Evolutionary conservation across 2,113 vertebrate genomes (phyloP), one percentile per base, ranked within the genome.

Genomic region (Misgurnus anguillicaudatus): DNA sequence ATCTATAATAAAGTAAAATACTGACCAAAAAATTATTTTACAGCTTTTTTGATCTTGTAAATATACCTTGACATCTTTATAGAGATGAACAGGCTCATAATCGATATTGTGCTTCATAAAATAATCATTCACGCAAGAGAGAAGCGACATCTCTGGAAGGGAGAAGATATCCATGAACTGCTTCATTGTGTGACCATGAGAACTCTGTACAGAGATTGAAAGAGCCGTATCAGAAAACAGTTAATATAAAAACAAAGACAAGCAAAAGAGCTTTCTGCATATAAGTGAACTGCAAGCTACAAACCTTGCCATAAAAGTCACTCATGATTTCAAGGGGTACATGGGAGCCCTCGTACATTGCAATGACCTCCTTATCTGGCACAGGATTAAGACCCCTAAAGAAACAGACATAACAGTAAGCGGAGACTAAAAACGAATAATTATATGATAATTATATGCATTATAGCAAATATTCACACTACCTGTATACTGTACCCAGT

Each of bases 111-210:
- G 95, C 88, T 89, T 96, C 90, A 99, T 94, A 86, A 99, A 99
- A 89, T 97, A 95, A 31, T 99, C 97, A 2, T 96, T 99, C 86
- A 99, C 98, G 9, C 96, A 99, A 5, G 92, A 99, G 55, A 99
- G 92, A 24, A 99, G 94, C 0, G 93, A 95, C 97, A 99, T 98
- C 91, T 99, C 98, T 0, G 98, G 98, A 85, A 99, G 89, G 9
- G 98, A 99, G 92, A 99, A 99, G 75, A 99, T 99, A 87, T 99
- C 98, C 98, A 99, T 99, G 91, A 96, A 99, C 88, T 99, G 98
- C 71, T 99, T 99, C 96, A 99, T 97, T 58, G 94, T 94, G 85
- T 95, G 94, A 55, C 97, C 96, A 0, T 99, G 96, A 42, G 95
- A 95, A 82, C 97, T 99, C 98, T 99, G 89, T 38, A 70, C 68